These are phyloP conservation scores for Nezara viridula DNA, from an alignment of 2,888 invertebrate genomes.

Conservation along the genomic window DNA sequence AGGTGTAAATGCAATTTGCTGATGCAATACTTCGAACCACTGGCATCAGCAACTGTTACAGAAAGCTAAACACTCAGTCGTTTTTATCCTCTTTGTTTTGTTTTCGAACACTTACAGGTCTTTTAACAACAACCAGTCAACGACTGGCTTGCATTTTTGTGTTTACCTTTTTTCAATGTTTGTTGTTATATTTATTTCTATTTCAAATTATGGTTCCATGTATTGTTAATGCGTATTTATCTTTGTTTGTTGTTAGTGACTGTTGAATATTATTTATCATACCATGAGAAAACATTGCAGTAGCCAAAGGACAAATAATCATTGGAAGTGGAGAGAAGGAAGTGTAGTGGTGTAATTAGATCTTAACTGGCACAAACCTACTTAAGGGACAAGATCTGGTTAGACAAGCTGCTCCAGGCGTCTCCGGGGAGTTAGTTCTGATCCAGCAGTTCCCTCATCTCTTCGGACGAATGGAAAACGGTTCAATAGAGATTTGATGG, in stretches of 20 bases:
- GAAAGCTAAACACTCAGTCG: not conserved
- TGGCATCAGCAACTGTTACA: not conserved
- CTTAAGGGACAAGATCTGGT: slow-evolving; percentile 26
- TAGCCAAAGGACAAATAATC: not conserved
- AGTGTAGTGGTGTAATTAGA: not conserved
- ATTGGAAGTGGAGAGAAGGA: not conserved
- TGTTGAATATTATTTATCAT: too few relatives aligned
- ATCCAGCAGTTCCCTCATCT: not conserved
- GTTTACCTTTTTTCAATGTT: not conserved
- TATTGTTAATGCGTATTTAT: too few relatives aligned
- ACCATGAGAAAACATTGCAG: not conserved
- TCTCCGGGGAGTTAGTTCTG: not conserved
- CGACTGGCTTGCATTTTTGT: not conserved
- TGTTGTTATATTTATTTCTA: too few relatives aligned
- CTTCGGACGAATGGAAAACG: not conserved
- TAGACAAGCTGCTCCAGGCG: slow-evolving; percentile 23
- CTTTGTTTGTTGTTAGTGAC: too few relatives aligned
- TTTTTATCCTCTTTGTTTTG: not conserved
- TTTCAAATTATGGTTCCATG: too few relatives aligned
- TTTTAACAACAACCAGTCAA: not conserved
- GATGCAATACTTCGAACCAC: not conserved
- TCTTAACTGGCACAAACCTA: slow-evolving; percentile 1
- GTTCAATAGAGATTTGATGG: not conserved
- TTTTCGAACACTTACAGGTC: not conserved
- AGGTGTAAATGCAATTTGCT: slow-evolving; percentile 15